These are phyloP conservation scores for Darwinula stevensoni DNA, from an alignment of 2,888 invertebrate genomes.

Conservation along the genomic window DNA sequence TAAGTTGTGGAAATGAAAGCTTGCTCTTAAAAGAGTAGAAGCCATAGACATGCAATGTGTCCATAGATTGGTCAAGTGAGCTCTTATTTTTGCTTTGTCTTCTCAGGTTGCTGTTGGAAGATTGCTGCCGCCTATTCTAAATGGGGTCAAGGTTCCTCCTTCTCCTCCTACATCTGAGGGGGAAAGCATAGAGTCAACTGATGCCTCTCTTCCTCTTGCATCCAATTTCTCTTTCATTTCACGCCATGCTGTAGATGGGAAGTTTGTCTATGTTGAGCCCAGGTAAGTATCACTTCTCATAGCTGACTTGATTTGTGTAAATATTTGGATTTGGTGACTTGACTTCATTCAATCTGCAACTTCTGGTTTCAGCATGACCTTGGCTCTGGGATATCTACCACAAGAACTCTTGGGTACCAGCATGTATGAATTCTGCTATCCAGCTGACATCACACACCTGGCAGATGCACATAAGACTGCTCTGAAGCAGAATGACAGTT, in stretches of 20 bases:
- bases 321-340: too few relatives aligned
- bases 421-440: constrained; percentile 69
- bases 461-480: constrained; percentile 57
- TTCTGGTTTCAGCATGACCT: constrained; percentile 34
- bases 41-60: too few relatives aligned
- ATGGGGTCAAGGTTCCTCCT: too few relatives aligned
- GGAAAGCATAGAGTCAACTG: too few relatives aligned
- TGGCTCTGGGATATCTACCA: constrained; percentile 63
- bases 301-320: too few relatives aligned
- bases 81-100: not conserved
- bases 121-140: constrained; percentile 27
- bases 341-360: too few relatives aligned
- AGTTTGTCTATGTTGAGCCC: constrained; percentile 73
- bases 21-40: too few relatives aligned
- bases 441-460: constrained; percentile 42
- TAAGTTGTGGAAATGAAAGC: too few relatives aligned
- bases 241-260: constrained; percentile 60
- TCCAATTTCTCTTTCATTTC: constrained; percentile 31
- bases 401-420: constrained; percentile 75
- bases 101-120: constrained; percentile 44
- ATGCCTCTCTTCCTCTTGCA: constrained; percentile 18
- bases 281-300: constrained; percentile 27
- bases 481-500: constrained; percentile 20
- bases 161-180: constrained; percentile 14
- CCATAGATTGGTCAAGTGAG: constrained; percentile 12